These are phyloP conservation scores for Drosophila trapezifrons DNA, from an alignment of 1,140 invertebrate species.

Conservation along the genomic window DNA sequence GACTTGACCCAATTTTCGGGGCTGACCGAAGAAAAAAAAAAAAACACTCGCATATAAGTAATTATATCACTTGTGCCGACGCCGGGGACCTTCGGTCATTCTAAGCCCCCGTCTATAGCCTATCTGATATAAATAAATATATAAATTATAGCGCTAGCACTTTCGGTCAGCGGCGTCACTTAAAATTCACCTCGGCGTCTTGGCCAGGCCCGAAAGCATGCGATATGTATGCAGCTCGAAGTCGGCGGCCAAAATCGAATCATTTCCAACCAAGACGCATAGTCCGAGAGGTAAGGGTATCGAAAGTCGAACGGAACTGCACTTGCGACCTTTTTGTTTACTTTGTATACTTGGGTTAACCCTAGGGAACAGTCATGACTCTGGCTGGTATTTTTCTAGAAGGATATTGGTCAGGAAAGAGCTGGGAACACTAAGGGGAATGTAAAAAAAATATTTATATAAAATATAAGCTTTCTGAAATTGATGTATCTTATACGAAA, in stretches of 20 bases:
- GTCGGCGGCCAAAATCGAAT: slow-evolving; percentile 34
- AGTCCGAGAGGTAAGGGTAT: neutral
- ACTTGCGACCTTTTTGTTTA: slow-evolving; percentile 13
- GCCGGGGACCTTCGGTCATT: slow-evolving; percentile 39
- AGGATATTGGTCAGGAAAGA: too few species aligned
- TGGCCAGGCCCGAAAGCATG: slow-evolving; percentile 35
- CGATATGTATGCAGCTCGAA: slow-evolving; percentile 56
- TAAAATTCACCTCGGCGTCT: slow-evolving; percentile 67
- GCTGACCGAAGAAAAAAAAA: slow-evolving; percentile 41
- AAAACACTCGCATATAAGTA: slow-evolving; percentile 31
- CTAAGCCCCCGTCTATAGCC: slow-evolving; percentile 32
- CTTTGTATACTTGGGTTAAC: neutral
- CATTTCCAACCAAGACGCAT: slow-evolving; percentile 66
- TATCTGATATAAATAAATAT: slow-evolving; percentile 6
- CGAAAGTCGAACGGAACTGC: slow-evolving; percentile 5
- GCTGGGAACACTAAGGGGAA: too few species aligned
- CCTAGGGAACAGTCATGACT: neutral
- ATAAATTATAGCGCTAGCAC: slow-evolving; percentile 14
- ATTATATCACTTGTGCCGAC: slow-evolving; percentile 32
- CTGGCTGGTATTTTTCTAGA: too few species aligned
- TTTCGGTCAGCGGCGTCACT: slow-evolving; percentile 22
- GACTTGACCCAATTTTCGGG: slow-evolving; percentile 70
- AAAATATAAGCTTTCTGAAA: too few species aligned
- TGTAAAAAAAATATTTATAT: too few species aligned
- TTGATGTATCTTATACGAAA: neutral